These are phyloP conservation scores for Rousettus madagascariensis DNA, from an alignment of 2,797 vertebrate genomes.

Conservation along the genomic window DNA sequence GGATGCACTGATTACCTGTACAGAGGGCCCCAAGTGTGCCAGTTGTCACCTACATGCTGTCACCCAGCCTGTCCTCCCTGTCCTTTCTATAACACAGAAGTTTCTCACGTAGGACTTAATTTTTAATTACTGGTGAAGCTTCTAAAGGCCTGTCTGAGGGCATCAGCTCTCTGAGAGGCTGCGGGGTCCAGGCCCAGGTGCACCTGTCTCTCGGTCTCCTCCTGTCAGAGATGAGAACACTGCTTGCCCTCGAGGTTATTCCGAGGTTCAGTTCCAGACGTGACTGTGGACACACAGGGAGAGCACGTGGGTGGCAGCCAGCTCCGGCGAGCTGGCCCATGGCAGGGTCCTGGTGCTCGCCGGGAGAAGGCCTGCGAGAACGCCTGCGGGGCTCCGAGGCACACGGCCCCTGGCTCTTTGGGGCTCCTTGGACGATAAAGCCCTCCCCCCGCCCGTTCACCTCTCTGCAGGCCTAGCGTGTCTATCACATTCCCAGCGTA, in stretches of 20 bases:
- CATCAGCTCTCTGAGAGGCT: rapidly evolving
- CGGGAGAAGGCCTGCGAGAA: too few species aligned
- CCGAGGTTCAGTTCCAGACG: not conserved
- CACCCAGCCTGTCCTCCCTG: not conserved
- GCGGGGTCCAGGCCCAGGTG: not conserved
- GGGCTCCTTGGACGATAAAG: not conserved
- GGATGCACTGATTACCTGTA: rapidly evolving
- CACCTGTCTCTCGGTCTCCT: not conserved
- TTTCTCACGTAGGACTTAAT: too few species aligned
- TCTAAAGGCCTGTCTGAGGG: not conserved
- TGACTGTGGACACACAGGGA: rapidly evolving
- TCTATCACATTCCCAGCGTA: not conserved
- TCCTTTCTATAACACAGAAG: rapidly evolving
- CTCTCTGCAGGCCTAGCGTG: too few species aligned
- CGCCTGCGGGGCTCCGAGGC: rapidly evolving
- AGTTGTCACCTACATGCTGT: rapidly evolving
- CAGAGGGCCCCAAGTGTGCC: rapidly evolving
- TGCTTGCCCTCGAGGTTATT: not conserved
- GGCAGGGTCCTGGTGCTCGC: rapidly evolving
- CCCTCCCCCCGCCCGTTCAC: too few species aligned
- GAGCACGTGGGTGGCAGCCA: rapidly evolving
- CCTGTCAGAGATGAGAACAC: rapidly evolving
- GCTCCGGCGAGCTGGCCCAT: rapidly evolving
- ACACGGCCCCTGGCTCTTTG: rapidly evolving
- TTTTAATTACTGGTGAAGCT: rapidly evolving